Evolutionary conservation across 2,888 invertebrate genomes (phyloP).

Genomic region (Dugesia japonica): DNA sequence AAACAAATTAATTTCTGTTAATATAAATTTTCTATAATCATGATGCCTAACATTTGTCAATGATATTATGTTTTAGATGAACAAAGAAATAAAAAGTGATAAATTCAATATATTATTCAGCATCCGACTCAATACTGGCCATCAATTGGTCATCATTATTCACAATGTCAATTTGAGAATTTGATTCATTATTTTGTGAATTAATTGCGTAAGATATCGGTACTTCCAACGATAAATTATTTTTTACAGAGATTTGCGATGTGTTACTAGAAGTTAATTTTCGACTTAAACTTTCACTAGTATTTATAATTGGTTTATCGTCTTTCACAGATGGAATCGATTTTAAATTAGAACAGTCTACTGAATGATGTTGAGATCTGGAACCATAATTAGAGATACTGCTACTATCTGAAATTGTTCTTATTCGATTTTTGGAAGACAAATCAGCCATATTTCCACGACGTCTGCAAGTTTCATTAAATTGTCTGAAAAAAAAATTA

Average conservation of each 20-base stretch:
- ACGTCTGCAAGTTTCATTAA: not conserved
- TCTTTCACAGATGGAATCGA: not conserved
- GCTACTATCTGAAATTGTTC: slow-evolving; percentile 12
- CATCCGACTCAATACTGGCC: slow-evolving; percentile 14
- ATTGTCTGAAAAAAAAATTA: slow-evolving; percentile 10
- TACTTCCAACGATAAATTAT: not conserved
- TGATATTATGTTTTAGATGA: not conserved
- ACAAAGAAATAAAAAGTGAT: not conserved
- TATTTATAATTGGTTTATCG: not conserved
- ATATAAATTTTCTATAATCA: not conserved
- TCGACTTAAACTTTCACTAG: not conserved
- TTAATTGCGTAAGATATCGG: not conserved
- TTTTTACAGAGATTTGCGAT: not conserved
- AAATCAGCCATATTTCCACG: not conserved
- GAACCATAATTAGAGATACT: not conserved
- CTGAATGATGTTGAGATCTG: not conserved
- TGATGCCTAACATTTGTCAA: not conserved
- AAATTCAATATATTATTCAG: not conserved
- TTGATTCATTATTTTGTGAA: not conserved
- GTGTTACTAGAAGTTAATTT: not conserved
- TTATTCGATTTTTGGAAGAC: slow-evolving; percentile 20
- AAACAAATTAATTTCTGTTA: slow-evolving; percentile 14
- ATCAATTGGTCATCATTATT: slow-evolving; percentile 11
- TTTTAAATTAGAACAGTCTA: slow-evolving; percentile 8
- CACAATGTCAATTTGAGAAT: not conserved